Base-by-base conservation (phyloP, 2,113 vertebrate genomes). In the Casuarius casuarius region DNA sequence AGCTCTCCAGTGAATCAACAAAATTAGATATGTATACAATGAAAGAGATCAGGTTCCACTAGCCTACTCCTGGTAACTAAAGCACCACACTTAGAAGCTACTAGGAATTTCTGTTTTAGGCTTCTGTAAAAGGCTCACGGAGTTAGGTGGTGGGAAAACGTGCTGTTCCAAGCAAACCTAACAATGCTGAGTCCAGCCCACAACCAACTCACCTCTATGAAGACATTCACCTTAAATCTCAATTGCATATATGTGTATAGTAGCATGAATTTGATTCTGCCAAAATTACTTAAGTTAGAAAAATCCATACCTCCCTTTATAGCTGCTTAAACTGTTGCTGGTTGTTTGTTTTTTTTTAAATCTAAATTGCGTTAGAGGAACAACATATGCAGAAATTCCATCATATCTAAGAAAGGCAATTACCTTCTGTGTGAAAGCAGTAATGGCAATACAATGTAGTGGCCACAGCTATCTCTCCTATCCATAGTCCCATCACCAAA, bases 121-220 rank as follows among this genome's bases (percentile, higher is more conserved):
- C 25, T 71, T 84, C 6, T 9, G 12, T 48, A 56, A 52, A 51
- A 61, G 48, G 68, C 29, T 62, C 13, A 31, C 0, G 1, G 13
- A 0, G 1, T 10, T 9, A 79, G 5, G 2, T 51, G 5, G 9
- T 21, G 9, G 81, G 16, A 12, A 82, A 9, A n/a, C 4, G 7
- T 52, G 18, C 28, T 44, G 10, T 35, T 51, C 77, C 33, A 84
- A 65, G 46, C 7, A 65, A 29, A 79, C 76, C 25, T 13, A 72
- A 46, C 21, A 85, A 51, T 38, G 29, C 4, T 0, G 1, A 40
- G 14, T 17, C 35, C 54, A 84, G 49, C 14, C 56, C 12, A 62
- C 3, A 12, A 58, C 29, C 44, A 84, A 33, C 19, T 62, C 23
- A 22, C 31, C 15, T 63, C 59, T 40, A 10, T 7, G 14, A 76